These are phyloP conservation scores for Spodoptera litura DNA, from an alignment of 1,140 invertebrate genomes.

Conservation along the genomic window DNA sequence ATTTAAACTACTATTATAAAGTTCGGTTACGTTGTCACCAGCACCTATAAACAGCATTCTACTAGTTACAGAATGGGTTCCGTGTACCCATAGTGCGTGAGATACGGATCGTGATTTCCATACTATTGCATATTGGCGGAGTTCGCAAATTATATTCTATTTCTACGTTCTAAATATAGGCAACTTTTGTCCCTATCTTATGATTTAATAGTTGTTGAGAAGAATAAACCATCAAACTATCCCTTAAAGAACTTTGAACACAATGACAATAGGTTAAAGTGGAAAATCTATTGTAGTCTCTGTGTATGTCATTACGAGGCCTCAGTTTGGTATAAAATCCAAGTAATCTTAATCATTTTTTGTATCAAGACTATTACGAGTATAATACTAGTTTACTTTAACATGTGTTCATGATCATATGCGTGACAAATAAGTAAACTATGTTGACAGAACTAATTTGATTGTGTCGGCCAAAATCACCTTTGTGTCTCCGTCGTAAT, in stretches of 20 bases:
- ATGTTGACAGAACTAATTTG: slow-evolving; percentile 8
- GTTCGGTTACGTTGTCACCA: too few relatives aligned
- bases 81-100: slow-evolving; percentile 22
- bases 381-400: too few relatives aligned
- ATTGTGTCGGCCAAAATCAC: not conserved
- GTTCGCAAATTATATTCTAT: not conserved
- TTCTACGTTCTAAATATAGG: slow-evolving; percentile 20
- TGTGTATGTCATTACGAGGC: slow-evolving; percentile 10
- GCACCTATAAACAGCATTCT: not conserved
- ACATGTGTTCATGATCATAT: too few relatives aligned
- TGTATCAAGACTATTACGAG: too few relatives aligned
- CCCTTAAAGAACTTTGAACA: too few relatives aligned
- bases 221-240: too few relatives aligned
- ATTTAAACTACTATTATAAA: not conserved
- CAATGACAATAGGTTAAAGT: too few relatives aligned
- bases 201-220: not conserved
- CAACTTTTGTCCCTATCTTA: not conserved
- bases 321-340: not conserved
- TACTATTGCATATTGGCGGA: not conserved
- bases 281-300: too few relatives aligned
- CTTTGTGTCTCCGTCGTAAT: not conserved
- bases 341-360: too few relatives aligned
- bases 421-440: too few relatives aligned
- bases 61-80: not conserved
- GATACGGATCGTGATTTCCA: slow-evolving; percentile 9